These are phyloP conservation scores for Ceyx erithaca DNA, from an alignment of 2,797 vertebrate species.

Conservation along the genomic window DNA sequence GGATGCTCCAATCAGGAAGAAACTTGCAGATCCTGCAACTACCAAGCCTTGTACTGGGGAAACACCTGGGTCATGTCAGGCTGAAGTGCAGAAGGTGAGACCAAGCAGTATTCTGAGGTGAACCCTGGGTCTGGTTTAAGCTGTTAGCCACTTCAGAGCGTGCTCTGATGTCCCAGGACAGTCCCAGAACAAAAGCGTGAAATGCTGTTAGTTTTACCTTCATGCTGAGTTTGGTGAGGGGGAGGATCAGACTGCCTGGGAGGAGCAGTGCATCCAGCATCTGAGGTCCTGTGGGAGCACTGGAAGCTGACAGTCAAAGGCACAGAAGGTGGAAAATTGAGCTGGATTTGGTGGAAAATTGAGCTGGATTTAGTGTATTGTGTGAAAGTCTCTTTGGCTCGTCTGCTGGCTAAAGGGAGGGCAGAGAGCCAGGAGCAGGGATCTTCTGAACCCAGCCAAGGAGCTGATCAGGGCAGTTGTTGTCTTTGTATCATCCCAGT, in stretches of 20 bases:
- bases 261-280: background rate
- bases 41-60: background rate
- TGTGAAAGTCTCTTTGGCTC: background rate
- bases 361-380: constrained; percentile 8
- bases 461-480: background rate
- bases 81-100: background rate
- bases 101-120: background rate
- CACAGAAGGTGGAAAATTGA: background rate
- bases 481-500: accelerated
- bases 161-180: background rate
- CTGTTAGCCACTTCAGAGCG: accelerated
- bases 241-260: background rate
- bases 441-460: background rate
- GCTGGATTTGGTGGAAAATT: background rate
- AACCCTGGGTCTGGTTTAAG: background rate
- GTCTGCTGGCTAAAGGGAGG: background rate
- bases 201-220: background rate
- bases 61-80: background rate
- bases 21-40: background rate
- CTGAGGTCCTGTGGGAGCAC: background rate
- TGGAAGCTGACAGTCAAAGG: background rate
- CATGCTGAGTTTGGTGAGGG: background rate
- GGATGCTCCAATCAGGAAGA: background rate
- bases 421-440: background rate
- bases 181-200: background rate